phyloP scores from a whole-genome alignment of 1,140 invertebrate genomes.

The Lordiphosa stackelbergi region DNA sequence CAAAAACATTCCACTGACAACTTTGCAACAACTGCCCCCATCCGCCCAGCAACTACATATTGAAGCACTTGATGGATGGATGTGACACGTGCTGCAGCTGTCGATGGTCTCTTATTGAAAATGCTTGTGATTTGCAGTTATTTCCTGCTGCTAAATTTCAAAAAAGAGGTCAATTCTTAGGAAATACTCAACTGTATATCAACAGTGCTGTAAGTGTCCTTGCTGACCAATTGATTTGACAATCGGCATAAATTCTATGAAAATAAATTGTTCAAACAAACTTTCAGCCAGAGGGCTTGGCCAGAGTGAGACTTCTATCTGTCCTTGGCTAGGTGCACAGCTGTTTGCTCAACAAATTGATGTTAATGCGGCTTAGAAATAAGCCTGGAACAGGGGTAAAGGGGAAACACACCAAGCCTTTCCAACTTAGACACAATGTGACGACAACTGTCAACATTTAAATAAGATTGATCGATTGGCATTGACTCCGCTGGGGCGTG shows the following conservation, averaged over 20 bases:
- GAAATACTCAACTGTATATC: background rate
- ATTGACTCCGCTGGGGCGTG: slow-evolving; percentile 29
- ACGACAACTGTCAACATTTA: slow-evolving; percentile 74
- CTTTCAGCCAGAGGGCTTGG: background rate
- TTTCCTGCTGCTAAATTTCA: background rate
- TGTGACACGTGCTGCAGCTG: slow-evolving; percentile 6
- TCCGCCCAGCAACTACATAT: no score
- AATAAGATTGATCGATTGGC: slow-evolving; percentile 74
- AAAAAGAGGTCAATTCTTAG: no score
- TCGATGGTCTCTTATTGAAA: slow-evolving; percentile 35
- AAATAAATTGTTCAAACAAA: slow-evolving; percentile 19
- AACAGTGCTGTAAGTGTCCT: slow-evolving; percentile 11
- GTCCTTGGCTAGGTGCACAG: slow-evolving; percentile 33
- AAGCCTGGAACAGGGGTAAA: slow-evolving; percentile 23
- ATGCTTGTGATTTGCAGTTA: slow-evolving; percentile 26
- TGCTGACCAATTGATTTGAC: slow-evolving; percentile 39
- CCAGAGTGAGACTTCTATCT: background rate
- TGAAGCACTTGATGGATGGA: slow-evolving; percentile 30
- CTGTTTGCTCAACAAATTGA: slow-evolving; percentile 70
- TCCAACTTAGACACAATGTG: slow-evolving; percentile 53
- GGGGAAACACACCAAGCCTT: slow-evolving; percentile 38
- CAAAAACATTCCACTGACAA: slow-evolving; percentile 33
- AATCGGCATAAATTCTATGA: slow-evolving; percentile 41
- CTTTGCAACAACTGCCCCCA: slow-evolving; percentile 1
- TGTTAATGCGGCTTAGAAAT: slow-evolving; percentile 63